phyloP scores from a whole-genome alignment of 1,140 invertebrate species.

The Mactra quadrangularis region DNA sequence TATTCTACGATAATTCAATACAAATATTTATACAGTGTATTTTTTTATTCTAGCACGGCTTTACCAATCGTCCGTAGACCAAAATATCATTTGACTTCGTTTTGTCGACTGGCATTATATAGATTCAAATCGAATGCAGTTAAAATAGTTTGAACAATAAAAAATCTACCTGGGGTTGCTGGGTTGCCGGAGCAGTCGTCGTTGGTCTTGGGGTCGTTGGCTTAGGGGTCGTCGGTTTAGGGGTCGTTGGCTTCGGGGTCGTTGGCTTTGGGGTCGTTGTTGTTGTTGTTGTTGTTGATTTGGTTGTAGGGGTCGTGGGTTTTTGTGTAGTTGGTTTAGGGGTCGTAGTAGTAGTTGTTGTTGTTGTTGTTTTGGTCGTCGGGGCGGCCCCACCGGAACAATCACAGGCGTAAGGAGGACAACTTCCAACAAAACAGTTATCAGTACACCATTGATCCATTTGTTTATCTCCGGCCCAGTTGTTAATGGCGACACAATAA shows the following conservation, averaged over 20 bases:
- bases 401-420: conserved; percentile 27
- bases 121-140: no score
- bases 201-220: conserved; percentile 1
- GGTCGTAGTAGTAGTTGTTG: conserved; percentile 7
- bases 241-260: conserved; percentile 11
- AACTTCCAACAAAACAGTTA: conserved; percentile 33
- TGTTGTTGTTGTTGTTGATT: conserved; percentile 18
- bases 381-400: conserved; percentile 15
- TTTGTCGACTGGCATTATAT: no score
- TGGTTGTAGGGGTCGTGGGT: conserved; percentile 6
- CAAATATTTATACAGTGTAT: no score
- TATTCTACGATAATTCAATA: no score
- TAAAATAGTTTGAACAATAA: no score
- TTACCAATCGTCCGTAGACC: no score
- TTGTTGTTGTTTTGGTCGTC: conserved; percentile 1
- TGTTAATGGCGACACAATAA: conserved; percentile 28
- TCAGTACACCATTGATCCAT: conserved; percentile 52
- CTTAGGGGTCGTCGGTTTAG: conserved; percentile 12
- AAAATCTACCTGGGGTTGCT: no score
- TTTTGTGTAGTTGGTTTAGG: conserved; percentile 1
- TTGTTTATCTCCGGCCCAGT: conserved; percentile 5
- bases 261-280: conserved; percentile 3
- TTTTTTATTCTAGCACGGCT: no score
- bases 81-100: no score
- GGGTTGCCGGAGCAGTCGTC: no score